These are phyloP conservation scores for Ictalurus punctatus DNA, from an alignment of 2,113 vertebrate species.

Conservation along the genomic window DNA sequence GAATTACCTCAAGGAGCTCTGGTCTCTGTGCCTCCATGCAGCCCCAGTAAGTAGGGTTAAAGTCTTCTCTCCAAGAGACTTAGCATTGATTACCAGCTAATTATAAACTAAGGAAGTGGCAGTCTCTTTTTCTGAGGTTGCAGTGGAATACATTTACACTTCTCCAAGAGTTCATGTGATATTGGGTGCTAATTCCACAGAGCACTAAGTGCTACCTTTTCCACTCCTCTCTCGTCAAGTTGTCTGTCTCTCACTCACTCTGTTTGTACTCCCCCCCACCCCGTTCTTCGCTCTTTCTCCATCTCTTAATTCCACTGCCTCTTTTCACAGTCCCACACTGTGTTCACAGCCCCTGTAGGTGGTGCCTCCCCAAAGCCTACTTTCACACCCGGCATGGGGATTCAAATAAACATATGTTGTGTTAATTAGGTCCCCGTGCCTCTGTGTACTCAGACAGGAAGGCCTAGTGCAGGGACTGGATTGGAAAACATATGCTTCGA, in stretches of 20 bases:
- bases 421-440: slow-evolving; percentile 70
- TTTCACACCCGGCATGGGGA: slow-evolving; percentile 70
- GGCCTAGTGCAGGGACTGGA: slow-evolving; percentile 50
- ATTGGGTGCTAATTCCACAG: slow-evolving; percentile 71
- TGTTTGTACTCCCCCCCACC: slow-evolving; percentile 34
- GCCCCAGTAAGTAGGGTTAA: slow-evolving; percentile 17
- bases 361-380: slow-evolving; percentile 66
- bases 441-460: slow-evolving; percentile 57
- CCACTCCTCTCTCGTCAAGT: slow-evolving; percentile 36
- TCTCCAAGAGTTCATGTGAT: slow-evolving; percentile 68
- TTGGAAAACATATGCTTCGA: slow-evolving; percentile 50
- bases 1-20: slow-evolving; percentile 9
- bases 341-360: slow-evolving; percentile 72
- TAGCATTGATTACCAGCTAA: slow-evolving; percentile 77
- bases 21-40: slow-evolving; percentile 2
- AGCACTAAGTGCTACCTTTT: slow-evolving; percentile 68
- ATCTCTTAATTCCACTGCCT: slow-evolving; percentile 49
- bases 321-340: slow-evolving; percentile 62
- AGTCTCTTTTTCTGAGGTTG: slow-evolving; percentile 75
- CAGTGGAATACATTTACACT: slow-evolving; percentile 78
- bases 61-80: slow-evolving; percentile 50
- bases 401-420: slow-evolving; percentile 77
- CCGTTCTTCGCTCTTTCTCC: slow-evolving; percentile 36
- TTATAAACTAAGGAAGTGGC: slow-evolving; percentile 77
- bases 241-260: slow-evolving; percentile 53